A percentile compares a stretch with the other conserved stretches of the same genome.
Conservation (phyloP, 2,797 vertebrate species). For the Coregonus sp. region DNA sequence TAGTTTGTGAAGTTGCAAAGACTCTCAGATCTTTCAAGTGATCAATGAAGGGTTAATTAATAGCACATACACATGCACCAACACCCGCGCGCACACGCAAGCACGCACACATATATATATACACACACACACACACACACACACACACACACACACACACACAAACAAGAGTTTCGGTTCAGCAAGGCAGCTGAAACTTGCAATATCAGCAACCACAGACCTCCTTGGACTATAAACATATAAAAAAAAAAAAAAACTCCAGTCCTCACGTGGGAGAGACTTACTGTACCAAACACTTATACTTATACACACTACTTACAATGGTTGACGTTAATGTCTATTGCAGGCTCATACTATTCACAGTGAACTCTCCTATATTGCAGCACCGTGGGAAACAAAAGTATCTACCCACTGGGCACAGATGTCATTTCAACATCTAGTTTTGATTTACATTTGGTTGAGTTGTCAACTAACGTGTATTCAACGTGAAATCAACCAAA, state of each 20-base stretch:
- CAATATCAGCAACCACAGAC: conserved; percentile 10
- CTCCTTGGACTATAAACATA: neutral
- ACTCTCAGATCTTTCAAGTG: too few relatives aligned
- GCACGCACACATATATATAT: neutral
- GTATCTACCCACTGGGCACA: too few relatives aligned
- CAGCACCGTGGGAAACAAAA: neutral
- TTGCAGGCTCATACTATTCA: neutral
- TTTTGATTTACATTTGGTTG: too few relatives aligned
- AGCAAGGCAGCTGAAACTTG: conserved; percentile 1
- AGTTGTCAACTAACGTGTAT: too few relatives aligned
- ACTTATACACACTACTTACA: neutral
- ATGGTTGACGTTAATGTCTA: neutral
- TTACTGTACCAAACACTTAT: neutral
- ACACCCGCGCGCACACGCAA: neutral
- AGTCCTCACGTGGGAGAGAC: neutral
- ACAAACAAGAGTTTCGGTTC: neutral
- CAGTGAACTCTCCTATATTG: neutral
- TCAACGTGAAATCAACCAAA: neutral
- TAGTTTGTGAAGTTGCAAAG: too few relatives aligned
- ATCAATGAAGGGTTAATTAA: too few relatives aligned
- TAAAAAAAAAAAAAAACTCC: neutral
- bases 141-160: neutral
- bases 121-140: neutral
- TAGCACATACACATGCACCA: too few relatives aligned
- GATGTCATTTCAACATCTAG: too few relatives aligned